Evolutionary conservation across 1,140 invertebrate genomes (phyloP).

Genomic region (Macrobrachium rosenbergii): DNA sequence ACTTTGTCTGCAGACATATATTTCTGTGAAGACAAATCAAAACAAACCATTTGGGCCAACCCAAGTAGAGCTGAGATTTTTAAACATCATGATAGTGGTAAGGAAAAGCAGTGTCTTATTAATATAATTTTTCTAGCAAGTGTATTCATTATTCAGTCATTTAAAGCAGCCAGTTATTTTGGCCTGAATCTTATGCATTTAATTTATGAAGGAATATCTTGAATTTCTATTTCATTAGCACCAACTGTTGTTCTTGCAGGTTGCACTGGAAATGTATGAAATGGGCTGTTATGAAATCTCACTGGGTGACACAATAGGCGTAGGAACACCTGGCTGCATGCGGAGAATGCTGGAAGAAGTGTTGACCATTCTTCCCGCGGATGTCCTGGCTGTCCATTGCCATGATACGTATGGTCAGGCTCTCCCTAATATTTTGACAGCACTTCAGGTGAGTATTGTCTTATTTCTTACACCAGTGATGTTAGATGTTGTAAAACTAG

Average conservation of each 20-base stretch:
- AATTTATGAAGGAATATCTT: background rate
- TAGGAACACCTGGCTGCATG: conserved; percentile 91
- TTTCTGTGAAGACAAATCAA: no score
- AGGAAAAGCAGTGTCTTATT: no score
- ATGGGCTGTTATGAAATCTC: conserved; percentile 97
- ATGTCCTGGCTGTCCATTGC: conserved; percentile 92
- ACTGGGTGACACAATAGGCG: conserved; percentile 97
- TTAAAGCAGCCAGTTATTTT: no score
- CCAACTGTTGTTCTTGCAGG: conserved; percentile 67
- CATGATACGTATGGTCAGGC: conserved; percentile 99
- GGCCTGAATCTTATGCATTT: no score
- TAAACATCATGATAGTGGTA: no score
- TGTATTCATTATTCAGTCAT: no score
- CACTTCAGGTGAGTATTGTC: conserved; percentile 74
- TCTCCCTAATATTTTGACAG: conserved; percentile 90
- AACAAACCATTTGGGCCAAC: no score
- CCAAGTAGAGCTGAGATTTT: no score
- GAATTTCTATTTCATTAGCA: background rate
- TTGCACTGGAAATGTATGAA: conserved; percentile 80
- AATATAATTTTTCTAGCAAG: no score
- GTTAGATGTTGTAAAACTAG: background rate
- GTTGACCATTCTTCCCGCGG: conserved; percentile 74
- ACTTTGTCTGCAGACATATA: no score
- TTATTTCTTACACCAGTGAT: background rate
- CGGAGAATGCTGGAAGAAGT: conserved; percentile 84